Conservation (phyloP, 2,797 vertebrate species). For the Octomys mimax region DNA sequence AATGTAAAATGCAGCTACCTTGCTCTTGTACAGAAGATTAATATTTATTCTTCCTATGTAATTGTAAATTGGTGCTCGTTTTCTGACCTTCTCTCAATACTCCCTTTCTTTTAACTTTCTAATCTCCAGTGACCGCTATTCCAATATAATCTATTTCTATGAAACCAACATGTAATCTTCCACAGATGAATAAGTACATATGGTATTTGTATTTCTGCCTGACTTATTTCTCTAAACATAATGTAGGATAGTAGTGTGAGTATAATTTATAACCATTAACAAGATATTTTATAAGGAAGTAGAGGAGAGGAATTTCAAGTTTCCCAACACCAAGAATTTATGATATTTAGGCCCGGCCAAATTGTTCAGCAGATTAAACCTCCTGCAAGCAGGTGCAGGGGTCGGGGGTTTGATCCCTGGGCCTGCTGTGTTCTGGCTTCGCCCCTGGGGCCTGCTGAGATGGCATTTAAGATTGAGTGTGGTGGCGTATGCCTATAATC, state of each 20-base stretch:
- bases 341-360: neutral
- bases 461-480: too few species aligned
- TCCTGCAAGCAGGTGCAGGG: too few species aligned
- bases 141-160: neutral
- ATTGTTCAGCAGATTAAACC: too few species aligned
- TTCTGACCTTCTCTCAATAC: too few species aligned
- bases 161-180: neutral
- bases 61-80: neutral
- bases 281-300: neutral
- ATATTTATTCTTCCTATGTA: neutral
- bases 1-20: neutral
- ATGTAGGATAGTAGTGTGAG: neutral
- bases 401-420: too few species aligned
- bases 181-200: neutral
- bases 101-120: neutral
- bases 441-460: too few species aligned
- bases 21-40: neutral
- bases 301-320: neutral
- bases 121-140: neutral
- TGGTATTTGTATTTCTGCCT: neutral
- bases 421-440: too few species aligned
- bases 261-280: neutral
- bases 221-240: neutral
- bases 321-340: neutral
- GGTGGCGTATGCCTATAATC: too few species aligned